Evolutionary conservation across 2,113 vertebrate species (phyloP).

Genomic region (Bothrops jararaca): DNA sequence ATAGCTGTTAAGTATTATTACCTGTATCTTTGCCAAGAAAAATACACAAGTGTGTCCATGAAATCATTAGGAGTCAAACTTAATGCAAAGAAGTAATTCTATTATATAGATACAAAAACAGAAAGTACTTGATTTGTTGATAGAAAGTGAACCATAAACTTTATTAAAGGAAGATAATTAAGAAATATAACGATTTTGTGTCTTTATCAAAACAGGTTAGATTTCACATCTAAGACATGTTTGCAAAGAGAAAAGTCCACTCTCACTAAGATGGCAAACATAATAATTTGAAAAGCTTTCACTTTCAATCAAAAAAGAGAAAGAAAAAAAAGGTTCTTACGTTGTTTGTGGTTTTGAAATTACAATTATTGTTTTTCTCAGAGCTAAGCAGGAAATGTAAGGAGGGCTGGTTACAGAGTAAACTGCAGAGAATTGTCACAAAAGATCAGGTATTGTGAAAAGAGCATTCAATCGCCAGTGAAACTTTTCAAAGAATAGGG

Average conservation of each 20-base stretch:
- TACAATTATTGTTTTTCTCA: neutral
- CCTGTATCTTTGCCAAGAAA: neutral
- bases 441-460: conserved; percentile 37
- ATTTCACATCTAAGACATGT: neutral
- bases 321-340: too few species aligned
- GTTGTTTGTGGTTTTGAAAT: neutral
- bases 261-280: neutral
- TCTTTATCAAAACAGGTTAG: neutral
- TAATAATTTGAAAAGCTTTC: neutral
- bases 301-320: neutral
- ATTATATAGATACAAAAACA: neutral
- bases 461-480: conserved; percentile 23
- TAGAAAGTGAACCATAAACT: neutral
- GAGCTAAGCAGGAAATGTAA: neutral
- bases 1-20: neutral
- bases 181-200: neutral
- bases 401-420: conserved; percentile 53
- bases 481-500: conserved; percentile 50
- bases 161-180: neutral
- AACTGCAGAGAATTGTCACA: conserved; percentile 32
- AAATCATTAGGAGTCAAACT: neutral
- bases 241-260: neutral
- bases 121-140: neutral
- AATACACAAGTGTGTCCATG: neutral
- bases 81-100: neutral